Conservation (phyloP, 2,888 invertebrate species). For the Willowsia nigromaculata region DNA sequence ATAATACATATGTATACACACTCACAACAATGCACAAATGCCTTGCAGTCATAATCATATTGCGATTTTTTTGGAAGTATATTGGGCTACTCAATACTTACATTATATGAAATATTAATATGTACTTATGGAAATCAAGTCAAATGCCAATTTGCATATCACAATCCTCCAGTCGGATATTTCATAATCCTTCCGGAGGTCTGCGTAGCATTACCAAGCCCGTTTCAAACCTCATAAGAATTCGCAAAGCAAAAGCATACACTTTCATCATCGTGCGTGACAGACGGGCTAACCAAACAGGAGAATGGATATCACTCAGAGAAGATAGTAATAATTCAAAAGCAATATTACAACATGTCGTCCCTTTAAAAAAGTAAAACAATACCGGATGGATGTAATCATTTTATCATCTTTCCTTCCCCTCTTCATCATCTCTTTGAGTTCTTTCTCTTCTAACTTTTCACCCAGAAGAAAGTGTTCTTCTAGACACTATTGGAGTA, state of each 20-base stretch:
- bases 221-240: neutral
- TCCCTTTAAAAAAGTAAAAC: neutral
- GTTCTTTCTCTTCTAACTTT: no score
- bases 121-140: conserved; percentile 24
- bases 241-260: neutral
- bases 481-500: neutral
- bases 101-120: no score
- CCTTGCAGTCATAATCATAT: neutral
- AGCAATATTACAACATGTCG: neutral
- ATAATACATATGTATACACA: no score
- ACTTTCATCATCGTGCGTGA: neutral
- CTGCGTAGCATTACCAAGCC: no score
- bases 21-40: neutral
- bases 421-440: neutral
- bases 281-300: no score
- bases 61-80: no score
- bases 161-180: neutral
- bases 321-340: neutral
- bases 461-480: no score
- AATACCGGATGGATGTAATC: neutral
- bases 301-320: no score
- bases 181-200: neutral
- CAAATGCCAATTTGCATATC: conserved; percentile 43
- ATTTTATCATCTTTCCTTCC: neutral
- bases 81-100: no score